Evolutionary conservation across 2,797 vertebrate genomes (phyloP), one percentile per base, ranked within the genome.

Genomic region (Pipistrellus pygmaeus): DNA sequence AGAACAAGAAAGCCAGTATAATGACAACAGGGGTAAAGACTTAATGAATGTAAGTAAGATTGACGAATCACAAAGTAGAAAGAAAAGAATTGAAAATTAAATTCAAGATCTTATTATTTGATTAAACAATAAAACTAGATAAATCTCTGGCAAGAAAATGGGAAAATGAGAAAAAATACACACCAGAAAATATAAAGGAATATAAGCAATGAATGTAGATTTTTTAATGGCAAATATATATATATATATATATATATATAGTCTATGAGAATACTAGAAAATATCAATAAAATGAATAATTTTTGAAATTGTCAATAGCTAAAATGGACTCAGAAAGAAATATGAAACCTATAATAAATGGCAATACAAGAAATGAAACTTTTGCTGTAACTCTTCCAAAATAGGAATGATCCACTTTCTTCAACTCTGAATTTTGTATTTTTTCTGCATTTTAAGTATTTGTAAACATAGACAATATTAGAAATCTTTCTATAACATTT

Each of bases 261-360:
- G 12, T 66, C 38, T 51, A 38, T 69, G 64, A 66, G 9, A 76
- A 60, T 75, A 46, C 25, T 72, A 32, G 77, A 86, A 95, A 86
- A 71, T 55, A 23, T 90, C 76, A 73, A 64, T 53, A 41, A 85
- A 92, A 48, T 76, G 51, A 95, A 78, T 78, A 57, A 68, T 83
- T 78, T 32, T 87, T 88, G 21, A 92, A 94, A 76, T 53, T 64
- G 4, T 89, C 48, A 89, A 44, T 21, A 66, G 60, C 20, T 4
- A 76, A 75, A 87, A 64, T 93, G n/a, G 71, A 69, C 66, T 94
- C 81, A 64, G 38, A 91, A 92, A 92, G 46, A 96, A 78, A 23
- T 27, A 41, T 55, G 30, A 92, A 87, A 73, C 53, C 18, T 53
- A 46, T 30, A 88, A 81, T 76, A 87, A 91, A 38, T 75, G n/a